Conservation (phyloP, 2,113 vertebrate genomes). For the Donacobius atricapilla region DNA sequence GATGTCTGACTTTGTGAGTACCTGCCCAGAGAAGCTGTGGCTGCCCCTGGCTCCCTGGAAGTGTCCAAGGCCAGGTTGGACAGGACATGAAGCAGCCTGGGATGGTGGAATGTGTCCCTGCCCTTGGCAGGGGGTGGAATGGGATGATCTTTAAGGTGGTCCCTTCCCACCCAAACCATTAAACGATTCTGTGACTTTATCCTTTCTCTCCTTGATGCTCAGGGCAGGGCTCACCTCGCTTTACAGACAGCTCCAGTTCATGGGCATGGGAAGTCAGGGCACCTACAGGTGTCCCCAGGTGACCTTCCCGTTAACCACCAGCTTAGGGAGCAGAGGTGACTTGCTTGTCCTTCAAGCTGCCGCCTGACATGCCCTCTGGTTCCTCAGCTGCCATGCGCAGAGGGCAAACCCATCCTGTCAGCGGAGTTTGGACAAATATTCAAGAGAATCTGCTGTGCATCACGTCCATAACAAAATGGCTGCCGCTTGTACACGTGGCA, state of each 20-base stretch:
- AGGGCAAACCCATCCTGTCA: background rate
- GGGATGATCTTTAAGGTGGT: background rate
- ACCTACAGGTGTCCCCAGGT: background rate
- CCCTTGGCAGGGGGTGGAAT: background rate
- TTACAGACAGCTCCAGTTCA: background rate
- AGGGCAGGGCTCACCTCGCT: background rate
- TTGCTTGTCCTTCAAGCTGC: background rate
- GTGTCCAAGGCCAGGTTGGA: background rate
- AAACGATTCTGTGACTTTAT: background rate
- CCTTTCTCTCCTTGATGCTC: background rate
- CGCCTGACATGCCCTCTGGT: background rate
- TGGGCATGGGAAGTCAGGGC: background rate
- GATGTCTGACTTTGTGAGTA: background rate
- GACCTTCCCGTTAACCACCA: background rate
- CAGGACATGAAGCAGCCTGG: accelerated
- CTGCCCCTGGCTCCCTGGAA: background rate
- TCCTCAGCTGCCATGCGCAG: background rate
- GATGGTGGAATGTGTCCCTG: accelerated
- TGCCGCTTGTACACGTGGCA: background rate
- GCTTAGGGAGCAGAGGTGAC: background rate
- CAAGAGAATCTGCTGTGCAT: background rate
- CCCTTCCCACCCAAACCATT: background rate
- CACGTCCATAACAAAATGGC: accelerated
- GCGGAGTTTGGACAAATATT: background rate
- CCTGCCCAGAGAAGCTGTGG: background rate